phyloP scores from a whole-genome alignment of 1,140 invertebrate species.

The Brachionus calyciflorus region DNA sequence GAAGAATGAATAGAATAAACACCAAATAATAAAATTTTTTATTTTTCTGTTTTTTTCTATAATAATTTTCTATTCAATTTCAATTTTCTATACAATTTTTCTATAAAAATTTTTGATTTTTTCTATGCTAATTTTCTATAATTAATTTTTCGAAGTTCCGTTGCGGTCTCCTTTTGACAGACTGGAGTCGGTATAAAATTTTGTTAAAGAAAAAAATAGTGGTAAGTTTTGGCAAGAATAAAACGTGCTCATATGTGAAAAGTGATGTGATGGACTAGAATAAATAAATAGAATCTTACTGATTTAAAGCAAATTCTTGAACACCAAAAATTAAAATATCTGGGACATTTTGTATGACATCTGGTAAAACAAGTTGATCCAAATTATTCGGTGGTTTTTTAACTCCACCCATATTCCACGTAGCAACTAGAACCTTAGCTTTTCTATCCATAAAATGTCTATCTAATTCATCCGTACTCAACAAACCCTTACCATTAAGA shows the following conservation, averaged over 20 bases:
- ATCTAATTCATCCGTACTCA: constrained; percentile 77
- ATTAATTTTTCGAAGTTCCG: no score
- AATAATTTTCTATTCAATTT: no score
- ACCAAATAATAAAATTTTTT: no score
- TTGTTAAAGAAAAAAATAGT: no score
- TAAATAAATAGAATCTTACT: constrained; percentile 56
- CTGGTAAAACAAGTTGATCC: constrained; percentile 82
- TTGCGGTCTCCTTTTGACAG: no score
- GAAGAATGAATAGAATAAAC: no score
- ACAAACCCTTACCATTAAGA: constrained; percentile 57
- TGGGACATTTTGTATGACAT: constrained; percentile 73
- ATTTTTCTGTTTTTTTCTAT: no score
- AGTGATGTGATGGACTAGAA: background rate
- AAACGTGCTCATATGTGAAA: background rate
- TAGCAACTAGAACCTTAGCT: constrained; percentile 80
- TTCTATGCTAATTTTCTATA: no score
- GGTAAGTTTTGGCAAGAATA: no score
- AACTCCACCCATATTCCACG: constrained; percentile 92
- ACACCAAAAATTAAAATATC: constrained; percentile 87
- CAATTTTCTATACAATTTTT: no score
- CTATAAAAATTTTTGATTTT: no score
- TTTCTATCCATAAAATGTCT: constrained; percentile 79
- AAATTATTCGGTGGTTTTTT: constrained; percentile 60
- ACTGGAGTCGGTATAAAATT: no score
- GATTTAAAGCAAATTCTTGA: constrained; percentile 71